Percentiles rank a stretch among this genome's conserved stretches.
Conservation (phyloP, 2,113 vertebrate genomes). For the Oriolus oriolus region DNA sequence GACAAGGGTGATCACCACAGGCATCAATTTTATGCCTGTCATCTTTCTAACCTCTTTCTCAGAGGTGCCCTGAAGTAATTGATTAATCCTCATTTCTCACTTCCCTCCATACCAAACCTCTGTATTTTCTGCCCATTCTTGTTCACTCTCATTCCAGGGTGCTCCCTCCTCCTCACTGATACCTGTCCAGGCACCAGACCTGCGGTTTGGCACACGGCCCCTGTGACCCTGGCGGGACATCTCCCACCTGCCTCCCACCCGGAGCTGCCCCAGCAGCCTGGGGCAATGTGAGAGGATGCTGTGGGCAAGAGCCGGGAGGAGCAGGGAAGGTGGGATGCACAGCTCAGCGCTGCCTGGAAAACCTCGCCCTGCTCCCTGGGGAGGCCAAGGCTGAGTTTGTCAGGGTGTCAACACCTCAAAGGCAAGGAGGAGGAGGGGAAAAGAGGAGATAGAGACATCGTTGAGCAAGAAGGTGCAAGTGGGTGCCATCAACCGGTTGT, state of each 20-base stretch:
- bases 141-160: background rate
- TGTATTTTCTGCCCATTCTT: background rate
- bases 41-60: background rate
- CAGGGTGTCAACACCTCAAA: constrained; percentile 7
- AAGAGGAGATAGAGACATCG: background rate
- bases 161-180: background rate
- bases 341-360: background rate
- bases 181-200: background rate
- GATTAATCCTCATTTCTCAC: background rate
- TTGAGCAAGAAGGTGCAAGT: constrained; percentile 46
- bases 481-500: constrained; percentile 16
- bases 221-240: background rate
- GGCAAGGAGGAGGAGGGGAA: constrained; percentile 2
- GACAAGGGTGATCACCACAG: background rate
- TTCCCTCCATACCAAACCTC: background rate
- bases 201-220: rapidly evolving
- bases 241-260: background rate
- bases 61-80: background rate
- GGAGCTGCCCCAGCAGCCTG: background rate
- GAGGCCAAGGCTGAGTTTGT: background rate
- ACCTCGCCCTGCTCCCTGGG: background rate
- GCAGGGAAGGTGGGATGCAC: background rate
- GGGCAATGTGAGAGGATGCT: background rate
- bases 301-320: background rate
- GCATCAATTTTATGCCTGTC: background rate